Evolutionary conservation across 2,113 vertebrate species (phyloP).

Genomic region (Camelus dromedarius): DNA sequence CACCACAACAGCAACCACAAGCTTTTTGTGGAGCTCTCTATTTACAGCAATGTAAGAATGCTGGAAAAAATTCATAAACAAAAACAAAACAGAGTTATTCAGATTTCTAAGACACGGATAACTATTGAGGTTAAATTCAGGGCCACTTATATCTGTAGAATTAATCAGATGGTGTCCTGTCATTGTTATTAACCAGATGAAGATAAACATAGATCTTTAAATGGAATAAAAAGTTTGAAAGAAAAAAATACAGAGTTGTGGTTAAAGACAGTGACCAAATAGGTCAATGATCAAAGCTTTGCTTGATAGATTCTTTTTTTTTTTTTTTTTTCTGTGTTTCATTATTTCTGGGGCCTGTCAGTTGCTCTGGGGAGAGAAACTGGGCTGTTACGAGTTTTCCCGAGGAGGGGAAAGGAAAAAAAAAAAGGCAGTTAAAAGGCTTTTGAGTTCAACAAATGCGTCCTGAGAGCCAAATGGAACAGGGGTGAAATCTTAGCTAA

Average conservation of each 20-base stretch:
- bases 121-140: background rate
- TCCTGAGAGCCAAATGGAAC: constrained; percentile 54
- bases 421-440: constrained; percentile 69
- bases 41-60: background rate
- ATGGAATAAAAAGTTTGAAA: background rate
- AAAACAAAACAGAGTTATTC: background rate
- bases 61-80: background rate
- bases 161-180: background rate
- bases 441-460: constrained; percentile 73
- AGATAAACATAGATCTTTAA: constrained; percentile 32
- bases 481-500: constrained; percentile 74
- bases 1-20: background rate
- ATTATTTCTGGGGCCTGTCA: constrained; percentile 23
- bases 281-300: constrained; percentile 56
- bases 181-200: background rate
- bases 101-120: background rate
- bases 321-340: background rate
- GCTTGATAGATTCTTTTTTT: constrained; percentile 4
- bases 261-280: constrained; percentile 52
- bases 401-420: background rate
- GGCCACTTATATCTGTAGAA: background rate
- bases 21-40: background rate
- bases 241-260: background rate
- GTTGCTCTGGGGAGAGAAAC: constrained; percentile 54
- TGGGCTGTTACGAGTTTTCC: constrained; percentile 47